Conservation (phyloP, 2,113 vertebrate species). For the Physeter macrocephalus region DNA sequence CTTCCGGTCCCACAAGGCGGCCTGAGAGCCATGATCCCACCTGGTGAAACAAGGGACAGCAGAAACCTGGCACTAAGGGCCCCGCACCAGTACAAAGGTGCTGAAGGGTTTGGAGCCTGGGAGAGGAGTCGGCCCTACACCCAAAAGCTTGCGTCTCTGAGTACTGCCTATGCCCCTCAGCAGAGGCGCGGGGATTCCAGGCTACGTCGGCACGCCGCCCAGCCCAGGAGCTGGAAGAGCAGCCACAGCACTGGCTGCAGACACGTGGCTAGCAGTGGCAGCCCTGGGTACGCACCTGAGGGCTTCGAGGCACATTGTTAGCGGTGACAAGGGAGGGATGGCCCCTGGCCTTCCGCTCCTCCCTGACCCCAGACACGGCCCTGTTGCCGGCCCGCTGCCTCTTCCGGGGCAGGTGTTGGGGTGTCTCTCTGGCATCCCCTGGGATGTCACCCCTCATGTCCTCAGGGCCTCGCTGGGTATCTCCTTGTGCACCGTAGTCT, state of each 20-base stretch:
- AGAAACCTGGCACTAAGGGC: background rate
- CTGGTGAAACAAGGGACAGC: background rate
- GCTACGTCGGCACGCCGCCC: background rate
- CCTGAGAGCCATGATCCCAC: background rate
- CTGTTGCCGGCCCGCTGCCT: background rate
- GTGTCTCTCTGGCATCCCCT: background rate
- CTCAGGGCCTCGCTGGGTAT: background rate
- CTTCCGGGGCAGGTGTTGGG: background rate
- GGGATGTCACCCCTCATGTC: background rate
- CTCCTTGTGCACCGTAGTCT: background rate
- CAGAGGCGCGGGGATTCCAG: background rate
- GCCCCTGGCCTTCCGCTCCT: background rate
- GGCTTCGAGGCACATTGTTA: background rate
- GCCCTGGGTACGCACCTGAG: background rate
- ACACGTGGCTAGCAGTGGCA: background rate
- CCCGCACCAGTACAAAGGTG: background rate
- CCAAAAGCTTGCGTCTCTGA: background rate
- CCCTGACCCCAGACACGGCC: background rate
- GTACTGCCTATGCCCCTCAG: background rate
- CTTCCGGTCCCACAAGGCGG: background rate
- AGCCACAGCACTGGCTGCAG: background rate
- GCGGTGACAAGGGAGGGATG: background rate
- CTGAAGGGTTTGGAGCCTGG: background rate
- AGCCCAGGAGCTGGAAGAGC: background rate
- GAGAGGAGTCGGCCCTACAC: background rate